These are phyloP conservation scores for Strix aluco DNA, from an alignment of 2,113 vertebrate species.

Conservation along the genomic window DNA sequence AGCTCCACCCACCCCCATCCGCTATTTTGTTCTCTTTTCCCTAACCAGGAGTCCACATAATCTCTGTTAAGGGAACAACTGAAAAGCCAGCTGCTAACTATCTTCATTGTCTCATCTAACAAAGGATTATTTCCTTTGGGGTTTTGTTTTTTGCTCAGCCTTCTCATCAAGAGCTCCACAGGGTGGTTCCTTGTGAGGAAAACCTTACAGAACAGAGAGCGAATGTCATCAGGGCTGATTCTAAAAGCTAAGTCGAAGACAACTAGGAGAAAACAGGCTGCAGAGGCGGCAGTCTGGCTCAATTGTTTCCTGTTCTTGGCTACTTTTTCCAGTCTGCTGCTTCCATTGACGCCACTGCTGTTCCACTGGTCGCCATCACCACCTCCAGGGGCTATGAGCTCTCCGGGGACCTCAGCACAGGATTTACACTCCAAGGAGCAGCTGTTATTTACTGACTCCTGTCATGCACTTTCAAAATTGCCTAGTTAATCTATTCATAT, in stretches of 20 bases:
- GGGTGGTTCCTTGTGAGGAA: not conserved
- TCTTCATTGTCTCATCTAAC: not conserved
- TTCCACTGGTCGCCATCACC: not conserved
- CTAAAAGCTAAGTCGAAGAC: not conserved
- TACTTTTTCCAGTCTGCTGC: not conserved
- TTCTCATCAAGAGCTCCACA: accelerated
- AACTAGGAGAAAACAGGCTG: not conserved
- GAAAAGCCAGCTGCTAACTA: not conserved
- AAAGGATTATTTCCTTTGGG: not conserved
- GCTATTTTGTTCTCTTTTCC: not conserved
- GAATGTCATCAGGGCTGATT: not conserved
- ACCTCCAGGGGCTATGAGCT: not conserved
- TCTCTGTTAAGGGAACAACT: not conserved
- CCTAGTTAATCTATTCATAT: not conserved
- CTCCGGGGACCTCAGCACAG: not conserved
- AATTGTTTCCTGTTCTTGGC: not conserved
- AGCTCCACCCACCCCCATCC: not conserved
- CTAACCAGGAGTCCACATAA: not conserved
- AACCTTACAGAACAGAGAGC: not conserved
- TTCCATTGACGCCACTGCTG: accelerated
- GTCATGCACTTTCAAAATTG: not conserved
- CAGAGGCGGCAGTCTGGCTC: not conserved
- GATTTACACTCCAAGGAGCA: not conserved
- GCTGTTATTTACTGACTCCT: not conserved
- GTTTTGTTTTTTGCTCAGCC: not conserved